Percentiles rank a stretch among this genome's conserved stretches.
phyloP scores from a whole-genome alignment of 2,113 vertebrate species.

The Dicaeum eximium region DNA sequence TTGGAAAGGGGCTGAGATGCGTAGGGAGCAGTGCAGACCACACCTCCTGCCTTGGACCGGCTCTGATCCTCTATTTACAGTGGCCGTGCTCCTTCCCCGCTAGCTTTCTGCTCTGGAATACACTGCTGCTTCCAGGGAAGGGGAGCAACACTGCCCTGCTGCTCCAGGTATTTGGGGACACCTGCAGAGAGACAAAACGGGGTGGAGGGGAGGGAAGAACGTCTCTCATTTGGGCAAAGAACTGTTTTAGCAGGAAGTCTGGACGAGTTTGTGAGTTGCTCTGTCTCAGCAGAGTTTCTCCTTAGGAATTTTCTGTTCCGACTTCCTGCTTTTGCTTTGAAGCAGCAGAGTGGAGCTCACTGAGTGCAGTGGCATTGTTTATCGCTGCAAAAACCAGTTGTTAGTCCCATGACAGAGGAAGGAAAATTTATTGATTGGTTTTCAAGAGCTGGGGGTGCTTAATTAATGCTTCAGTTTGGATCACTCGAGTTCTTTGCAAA shows the following conservation, averaged over 20 bases:
- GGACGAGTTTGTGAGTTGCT: background rate
- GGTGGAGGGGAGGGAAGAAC: background rate
- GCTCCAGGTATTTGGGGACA: background rate
- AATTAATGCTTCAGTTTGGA: background rate
- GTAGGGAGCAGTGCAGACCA: background rate
- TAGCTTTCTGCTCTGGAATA: background rate
- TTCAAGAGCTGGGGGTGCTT: background rate
- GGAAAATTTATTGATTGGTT: background rate
- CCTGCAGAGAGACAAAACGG: background rate
- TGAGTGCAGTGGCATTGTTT: background rate
- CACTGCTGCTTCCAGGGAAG: background rate
- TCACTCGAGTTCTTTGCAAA: background rate
- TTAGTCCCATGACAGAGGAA: fast-evolving
- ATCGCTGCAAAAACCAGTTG: background rate
- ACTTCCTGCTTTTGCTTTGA: constrained; percentile 26
- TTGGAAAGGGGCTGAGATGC: background rate
- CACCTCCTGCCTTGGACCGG: constrained; percentile 22
- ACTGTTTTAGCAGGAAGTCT: background rate
- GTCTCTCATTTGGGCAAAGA: background rate
- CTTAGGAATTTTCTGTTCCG: background rate
- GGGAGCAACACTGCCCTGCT: background rate
- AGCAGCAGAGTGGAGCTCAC: background rate
- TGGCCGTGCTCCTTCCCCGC: background rate
- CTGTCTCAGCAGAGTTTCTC: background rate
- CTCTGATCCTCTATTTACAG: background rate